A percentile compares a stretch with the other conserved stretches of the same genome.
phyloP scores from a whole-genome alignment of 2,888 invertebrate species.

The Trichopria drosophilae region DNA sequence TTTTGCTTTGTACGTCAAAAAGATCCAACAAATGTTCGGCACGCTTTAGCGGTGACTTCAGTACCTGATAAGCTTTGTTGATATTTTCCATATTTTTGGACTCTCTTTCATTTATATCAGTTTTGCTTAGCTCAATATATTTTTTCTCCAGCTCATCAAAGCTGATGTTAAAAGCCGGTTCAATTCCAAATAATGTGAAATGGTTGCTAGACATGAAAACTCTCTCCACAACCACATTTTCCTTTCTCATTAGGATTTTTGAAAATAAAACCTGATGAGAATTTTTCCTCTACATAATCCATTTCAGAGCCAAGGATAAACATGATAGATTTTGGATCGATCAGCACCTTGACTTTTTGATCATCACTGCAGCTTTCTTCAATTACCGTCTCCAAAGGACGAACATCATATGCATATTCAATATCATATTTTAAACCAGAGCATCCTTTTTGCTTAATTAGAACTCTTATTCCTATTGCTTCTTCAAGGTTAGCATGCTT shows the following conservation, averaged over 20 bases:
- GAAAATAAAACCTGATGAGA: slow-evolving; percentile 20
- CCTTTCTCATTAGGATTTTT: slow-evolving; percentile 19
- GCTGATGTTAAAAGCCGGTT: slow-evolving; percentile 21
- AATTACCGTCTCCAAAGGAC: slow-evolving; percentile 22
- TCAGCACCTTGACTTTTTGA: slow-evolving; percentile 18
- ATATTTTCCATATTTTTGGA: slow-evolving; percentile 15
- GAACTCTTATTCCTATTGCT: slow-evolving; percentile 22
- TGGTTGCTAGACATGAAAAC: slow-evolving; percentile 22
- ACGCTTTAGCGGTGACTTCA: slow-evolving; percentile 17
- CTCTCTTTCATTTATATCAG: slow-evolving; percentile 19
- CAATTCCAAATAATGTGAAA: slow-evolving; percentile 21
- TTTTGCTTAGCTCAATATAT: slow-evolving; percentile 22
- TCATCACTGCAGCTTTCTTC: slow-evolving; percentile 18
- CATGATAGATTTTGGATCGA: slow-evolving; percentile 21
- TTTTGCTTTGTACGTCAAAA: slow-evolving; percentile 13
- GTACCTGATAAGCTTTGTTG: slow-evolving; percentile 19
- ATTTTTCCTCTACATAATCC: slow-evolving; percentile 20
- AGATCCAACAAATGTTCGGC: slow-evolving; percentile 18
- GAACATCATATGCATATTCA: slow-evolving; percentile 20
- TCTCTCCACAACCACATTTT: slow-evolving; percentile 23
- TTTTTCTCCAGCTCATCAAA: slow-evolving; percentile 19
- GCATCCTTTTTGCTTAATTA: slow-evolving; percentile 20
- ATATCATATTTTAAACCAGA: slow-evolving; percentile 22
- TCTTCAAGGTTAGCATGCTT: slow-evolving; percentile 19
- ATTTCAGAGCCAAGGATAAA: slow-evolving; percentile 22